These are phyloP conservation scores for Cactoblastis cactorum DNA, from an alignment of 2,888 invertebrate genomes.

Conservation along the genomic window DNA sequence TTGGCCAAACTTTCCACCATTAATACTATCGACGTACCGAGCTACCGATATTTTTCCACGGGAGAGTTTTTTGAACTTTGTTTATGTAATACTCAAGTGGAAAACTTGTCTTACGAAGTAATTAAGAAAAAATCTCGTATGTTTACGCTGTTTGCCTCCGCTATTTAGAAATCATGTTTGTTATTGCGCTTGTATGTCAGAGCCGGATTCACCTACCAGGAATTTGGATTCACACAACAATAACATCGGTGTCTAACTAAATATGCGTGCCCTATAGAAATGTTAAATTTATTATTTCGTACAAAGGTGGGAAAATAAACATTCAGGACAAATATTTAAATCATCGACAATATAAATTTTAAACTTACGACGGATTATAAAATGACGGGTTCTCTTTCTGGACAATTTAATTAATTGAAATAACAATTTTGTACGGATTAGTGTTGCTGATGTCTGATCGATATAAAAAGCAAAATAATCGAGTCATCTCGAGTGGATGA, in stretches of 20 bases:
- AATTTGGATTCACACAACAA: constrained; percentile 62
- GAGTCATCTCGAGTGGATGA: constrained; percentile 61
- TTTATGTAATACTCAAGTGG: constrained; percentile 56
- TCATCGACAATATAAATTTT: background rate
- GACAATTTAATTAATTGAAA: constrained; percentile 6
- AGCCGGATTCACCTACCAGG: constrained; percentile 57
- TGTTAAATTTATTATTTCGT: constrained; percentile 37
- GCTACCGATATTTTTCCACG: constrained; percentile 65
- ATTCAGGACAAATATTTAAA: constrained; percentile 30
- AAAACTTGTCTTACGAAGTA: constrained; percentile 52
- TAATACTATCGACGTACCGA: too few relatives aligned
- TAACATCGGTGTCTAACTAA: constrained; percentile 63
- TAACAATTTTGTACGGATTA: constrained; percentile 5
- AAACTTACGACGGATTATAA: background rate
- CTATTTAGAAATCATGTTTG: constrained; percentile 57
- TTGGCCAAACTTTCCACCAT: constrained; percentile 70
- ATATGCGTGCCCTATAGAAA: constrained; percentile 35
- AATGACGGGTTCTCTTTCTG: background rate
- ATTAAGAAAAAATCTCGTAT: constrained; percentile 52
- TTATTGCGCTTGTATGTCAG: constrained; percentile 44
- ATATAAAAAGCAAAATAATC: constrained; percentile 35
- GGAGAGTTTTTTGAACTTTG: constrained; percentile 53
- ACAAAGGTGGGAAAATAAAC: constrained; percentile 38
- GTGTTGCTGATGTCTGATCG: constrained; percentile 26
- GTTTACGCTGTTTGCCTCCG: constrained; percentile 52